Evolutionary conservation across 23 tunicate genomes (phyloP), one percentile per base, ranked within the genome.

Genomic region (Botrylloides violaceus): DNA sequence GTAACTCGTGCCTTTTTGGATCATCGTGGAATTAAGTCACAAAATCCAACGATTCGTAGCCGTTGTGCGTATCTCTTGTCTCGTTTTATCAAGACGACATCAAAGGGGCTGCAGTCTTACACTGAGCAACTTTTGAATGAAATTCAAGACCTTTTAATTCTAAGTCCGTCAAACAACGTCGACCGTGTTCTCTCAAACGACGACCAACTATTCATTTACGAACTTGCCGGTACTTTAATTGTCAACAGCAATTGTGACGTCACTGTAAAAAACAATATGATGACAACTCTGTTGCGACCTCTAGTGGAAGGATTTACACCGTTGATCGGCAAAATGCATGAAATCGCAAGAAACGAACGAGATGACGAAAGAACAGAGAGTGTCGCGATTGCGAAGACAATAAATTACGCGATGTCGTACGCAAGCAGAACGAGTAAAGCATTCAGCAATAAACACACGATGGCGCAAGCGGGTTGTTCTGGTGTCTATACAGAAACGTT

Each of bases 381-480:
- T 58, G 82, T 68, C 34, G 3, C 66, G 22, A 70, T 32, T 29
- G 96, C 96, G 3, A 73, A 62, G 22, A 71, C 87, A 25, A 65
- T 90, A 9, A 90, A 83, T 74, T 90, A 90, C 61, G 79, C 88
- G 43, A 90, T 90, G 97, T 79, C 85, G 7, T 90, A 90, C 59
- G 97, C 97, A 24, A 90, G 97, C 68, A 84, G 97, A 6, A 83
- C 90, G 0, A 83, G 90, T 61, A 90, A 90, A 79, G 97, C 97
- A 20, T 90, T 90, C 90, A 90, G 83, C 75, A 79, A 79, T 81
- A 90, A 90, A 62, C 79, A 61, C 32, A 90, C 97, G 23, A 90
- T 90, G 85, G 76, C 82, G 53, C 85, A 79, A 37, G 76, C 86
- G 2, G 90, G 90, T 0, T 90, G 97, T 33, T 72, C 84, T 12